Evolutionary conservation across 2,888 invertebrate genomes (phyloP).

Genomic region (Drosophila paracracens): DNA sequence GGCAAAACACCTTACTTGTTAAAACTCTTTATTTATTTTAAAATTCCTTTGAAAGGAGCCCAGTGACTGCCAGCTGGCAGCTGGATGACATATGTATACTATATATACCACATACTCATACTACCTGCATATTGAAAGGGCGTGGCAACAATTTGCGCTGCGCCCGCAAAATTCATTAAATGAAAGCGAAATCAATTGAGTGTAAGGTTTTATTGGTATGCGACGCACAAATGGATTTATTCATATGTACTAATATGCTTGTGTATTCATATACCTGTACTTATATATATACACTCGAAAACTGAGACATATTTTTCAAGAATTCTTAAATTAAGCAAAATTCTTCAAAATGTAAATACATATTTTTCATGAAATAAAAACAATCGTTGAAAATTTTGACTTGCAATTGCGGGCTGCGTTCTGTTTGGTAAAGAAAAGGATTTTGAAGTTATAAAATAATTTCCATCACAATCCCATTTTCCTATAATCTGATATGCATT

Average conservation of each 20-base stretch:
- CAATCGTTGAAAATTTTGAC: not conserved
- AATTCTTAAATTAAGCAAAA: not conserved
- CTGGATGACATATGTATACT: slow-evolving; percentile 17
- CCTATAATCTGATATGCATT: not conserved
- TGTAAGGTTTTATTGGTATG: slow-evolving; percentile 51
- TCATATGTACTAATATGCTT: slow-evolving; percentile 10
- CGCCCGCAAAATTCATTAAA: slow-evolving; percentile 68
- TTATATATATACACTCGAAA: not conserved
- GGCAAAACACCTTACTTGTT: not conserved
- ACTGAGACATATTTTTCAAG: not conserved
- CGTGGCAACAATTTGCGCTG: slow-evolving; percentile 44
- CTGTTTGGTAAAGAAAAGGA: not conserved
- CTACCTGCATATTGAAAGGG: slow-evolving; percentile 21
- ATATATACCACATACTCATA: slow-evolving; percentile 3
- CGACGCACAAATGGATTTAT: slow-evolving; percentile 17
- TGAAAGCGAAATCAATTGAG: slow-evolving; percentile 70
- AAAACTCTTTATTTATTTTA: not conserved
- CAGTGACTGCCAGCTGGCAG: slow-evolving; percentile 1
- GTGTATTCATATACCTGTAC: slow-evolving; percentile 3
- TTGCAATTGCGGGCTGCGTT: not conserved
- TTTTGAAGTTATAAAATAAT: not conserved
- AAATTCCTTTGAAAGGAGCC: not conserved
- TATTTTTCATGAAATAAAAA: not conserved
- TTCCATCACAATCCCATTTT: not conserved
- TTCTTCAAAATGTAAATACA: not conserved